Percentiles rank a stretch among this genome's conserved stretches.
Evolutionary conservation across 2,888 invertebrate genomes (phyloP).

Genomic region (Chrysolina oricalcia): DNA sequence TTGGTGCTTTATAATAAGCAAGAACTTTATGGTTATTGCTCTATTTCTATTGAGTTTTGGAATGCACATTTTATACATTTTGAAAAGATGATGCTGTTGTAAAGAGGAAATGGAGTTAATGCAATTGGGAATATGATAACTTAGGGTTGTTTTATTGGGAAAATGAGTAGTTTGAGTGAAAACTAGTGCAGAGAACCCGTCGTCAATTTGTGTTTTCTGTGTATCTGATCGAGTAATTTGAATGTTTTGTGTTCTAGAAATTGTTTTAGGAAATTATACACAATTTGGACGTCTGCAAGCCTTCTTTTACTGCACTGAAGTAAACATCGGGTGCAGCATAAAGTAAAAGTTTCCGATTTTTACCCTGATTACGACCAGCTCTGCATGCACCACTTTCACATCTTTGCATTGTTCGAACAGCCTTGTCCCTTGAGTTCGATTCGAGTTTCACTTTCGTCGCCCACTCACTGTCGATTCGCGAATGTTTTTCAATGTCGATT

Average conservation of each 20-base stretch:
- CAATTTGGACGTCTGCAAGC: background rate
- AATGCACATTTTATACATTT: no score
- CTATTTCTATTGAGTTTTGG: no score
- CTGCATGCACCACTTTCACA: slow-evolving; percentile 27
- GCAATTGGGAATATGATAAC: no score
- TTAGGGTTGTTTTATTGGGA: no score
- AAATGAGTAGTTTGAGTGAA: no score
- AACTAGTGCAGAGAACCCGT: no score
- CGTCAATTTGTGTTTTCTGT: no score
- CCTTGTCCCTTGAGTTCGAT: slow-evolving; percentile 35
- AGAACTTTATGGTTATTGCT: no score
- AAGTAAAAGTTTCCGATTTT: slow-evolving; percentile 34
- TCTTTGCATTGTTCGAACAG: slow-evolving; percentile 27
- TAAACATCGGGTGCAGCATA: slow-evolving; percentile 7
- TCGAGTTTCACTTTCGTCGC: slow-evolving; percentile 36
- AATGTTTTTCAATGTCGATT: slow-evolving; percentile 34
- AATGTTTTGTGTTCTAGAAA: background rate
- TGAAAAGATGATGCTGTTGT: no score
- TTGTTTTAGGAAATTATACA: background rate
- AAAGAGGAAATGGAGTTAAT: no score
- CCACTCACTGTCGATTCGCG: slow-evolving; percentile 28
- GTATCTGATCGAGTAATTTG: no score
- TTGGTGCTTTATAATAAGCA: no score
- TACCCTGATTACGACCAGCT: slow-evolving; percentile 17
- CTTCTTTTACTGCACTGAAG: background rate